A percentile compares a stretch with the other conserved stretches of the same genome.
phyloP scores from a whole-genome alignment of 30 jellyfish, hydroid and myxozoan genomes.

The Aurelia sp. region DNA sequence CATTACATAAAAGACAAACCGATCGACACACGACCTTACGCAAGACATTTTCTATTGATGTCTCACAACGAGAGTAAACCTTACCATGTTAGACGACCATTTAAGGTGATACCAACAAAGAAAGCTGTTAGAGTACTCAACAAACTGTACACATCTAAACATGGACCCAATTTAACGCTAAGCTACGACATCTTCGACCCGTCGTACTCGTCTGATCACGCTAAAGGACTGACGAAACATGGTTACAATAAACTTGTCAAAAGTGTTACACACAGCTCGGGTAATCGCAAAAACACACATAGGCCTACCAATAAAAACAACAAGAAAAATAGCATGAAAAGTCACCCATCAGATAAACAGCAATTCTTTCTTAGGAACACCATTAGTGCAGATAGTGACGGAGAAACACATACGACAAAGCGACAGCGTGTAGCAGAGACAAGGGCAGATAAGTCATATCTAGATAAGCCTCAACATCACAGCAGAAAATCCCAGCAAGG shows the following conservation, averaged over 20 bases:
- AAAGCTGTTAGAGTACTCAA: slow-evolving; percentile 20
- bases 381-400: slow-evolving; percentile 5
- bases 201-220: slow-evolving; percentile 31
- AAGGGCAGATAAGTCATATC: no score
- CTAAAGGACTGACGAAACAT: slow-evolving; percentile 9
- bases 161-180: slow-evolving; percentile 13
- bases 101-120: slow-evolving; percentile 31
- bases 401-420: not conserved
- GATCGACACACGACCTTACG: not conserved
- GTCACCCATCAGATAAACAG: slow-evolving; percentile 23
- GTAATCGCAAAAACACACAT: not conserved
- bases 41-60: slow-evolving; percentile 47
- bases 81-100: slow-evolving; percentile 16
- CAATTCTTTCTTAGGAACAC: slow-evolving; percentile 45
- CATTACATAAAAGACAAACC: slow-evolving; percentile 3
- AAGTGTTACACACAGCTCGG: not conserved
- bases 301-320: not conserved
- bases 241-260: slow-evolving; percentile 4
- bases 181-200: slow-evolving; percentile 71
- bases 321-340: not conserved
- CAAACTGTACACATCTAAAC: slow-evolving; percentile 30
- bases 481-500: no score
- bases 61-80: slow-evolving; percentile 56
- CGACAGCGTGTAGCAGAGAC: not conserved
- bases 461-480: no score